Percentiles rank a stretch among this genome's conserved stretches.
Conservation (phyloP, 2,888 invertebrate genomes). For the Thyatira batis region DNA sequence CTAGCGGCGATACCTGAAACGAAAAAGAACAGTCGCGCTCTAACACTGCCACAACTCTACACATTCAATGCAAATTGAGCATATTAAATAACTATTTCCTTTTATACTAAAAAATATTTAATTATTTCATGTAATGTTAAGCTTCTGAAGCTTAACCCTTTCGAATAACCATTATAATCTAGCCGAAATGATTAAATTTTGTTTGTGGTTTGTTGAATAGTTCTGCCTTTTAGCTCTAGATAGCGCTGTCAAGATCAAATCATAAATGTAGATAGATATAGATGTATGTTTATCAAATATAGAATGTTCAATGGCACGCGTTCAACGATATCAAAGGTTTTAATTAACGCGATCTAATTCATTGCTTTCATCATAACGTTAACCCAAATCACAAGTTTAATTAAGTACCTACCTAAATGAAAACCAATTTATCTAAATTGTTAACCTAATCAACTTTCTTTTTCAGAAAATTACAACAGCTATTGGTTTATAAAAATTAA, state of each 20-base stretch:
- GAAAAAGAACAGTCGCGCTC: conserved; percentile 26
- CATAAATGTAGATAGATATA: conserved; percentile 26
- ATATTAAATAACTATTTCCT: conserved; percentile 4
- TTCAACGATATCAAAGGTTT: conserved; percentile 13
- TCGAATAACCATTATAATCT: not conserved
- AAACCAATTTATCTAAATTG: not conserved
- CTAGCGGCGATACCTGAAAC: conserved; percentile 60
- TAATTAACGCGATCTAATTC: conserved; percentile 19
- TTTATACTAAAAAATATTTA: not conserved
- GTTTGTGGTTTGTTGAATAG: conserved; percentile 9
- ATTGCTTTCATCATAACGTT: conserved; percentile 14
- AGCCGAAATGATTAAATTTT: not conserved
- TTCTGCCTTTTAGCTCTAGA: conserved; percentile 35
- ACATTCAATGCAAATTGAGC: not conserved
- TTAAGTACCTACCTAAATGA: not conserved
- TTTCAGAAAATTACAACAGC: not conserved
- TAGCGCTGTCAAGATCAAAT: conserved; percentile 36
- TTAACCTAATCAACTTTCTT: not conserved
- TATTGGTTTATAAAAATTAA: not conserved
- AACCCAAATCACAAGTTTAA: not conserved
- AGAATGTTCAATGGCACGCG: conserved; percentile 14
- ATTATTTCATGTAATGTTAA: not conserved
- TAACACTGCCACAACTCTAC: not conserved
- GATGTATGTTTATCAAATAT: conserved; percentile 16
- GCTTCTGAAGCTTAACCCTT: not conserved